These are phyloP conservation scores for Sinelater perroti DNA, from an alignment of 2,888 invertebrate species.

Conservation along the genomic window DNA sequence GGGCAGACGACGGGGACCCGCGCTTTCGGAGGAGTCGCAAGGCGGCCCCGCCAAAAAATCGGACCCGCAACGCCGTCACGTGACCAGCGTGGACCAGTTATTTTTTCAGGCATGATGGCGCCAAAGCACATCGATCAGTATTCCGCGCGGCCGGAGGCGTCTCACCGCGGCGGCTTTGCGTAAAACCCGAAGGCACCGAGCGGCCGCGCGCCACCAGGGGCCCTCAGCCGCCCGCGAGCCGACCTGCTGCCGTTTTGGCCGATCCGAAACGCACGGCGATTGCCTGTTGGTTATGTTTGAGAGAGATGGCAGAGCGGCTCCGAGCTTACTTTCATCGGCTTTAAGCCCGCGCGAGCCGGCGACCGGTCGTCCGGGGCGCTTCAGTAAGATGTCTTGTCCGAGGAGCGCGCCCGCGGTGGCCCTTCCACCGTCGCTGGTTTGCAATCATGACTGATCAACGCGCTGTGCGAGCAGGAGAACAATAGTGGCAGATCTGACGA, in stretches of 20 bases:
- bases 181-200: conserved; percentile 37
- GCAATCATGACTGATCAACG: too few relatives aligned
- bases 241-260: conserved; percentile 55
- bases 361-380: too few relatives aligned
- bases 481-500: conserved; percentile 61
- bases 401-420: too few relatives aligned
- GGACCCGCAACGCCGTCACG: conserved; percentile 61
- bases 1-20: too few relatives aligned
- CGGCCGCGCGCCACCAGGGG: background rate
- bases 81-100: conserved; percentile 62
- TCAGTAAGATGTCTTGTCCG: too few relatives aligned
- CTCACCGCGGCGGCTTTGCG: conserved; percentile 21
- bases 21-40: too few relatives aligned
- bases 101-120: conserved; percentile 67
- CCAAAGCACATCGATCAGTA: conserved; percentile 63
- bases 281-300: conserved; percentile 65
- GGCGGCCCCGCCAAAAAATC: conserved; percentile 51
- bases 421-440: too few relatives aligned
- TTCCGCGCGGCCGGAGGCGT: conserved; percentile 54
- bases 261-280: conserved; percentile 63
- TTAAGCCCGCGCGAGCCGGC: background rate
- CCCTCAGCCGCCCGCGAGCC: conserved; percentile 37
- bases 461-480: conserved; percentile 1
- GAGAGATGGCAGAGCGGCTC: conserved; percentile 51
- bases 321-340: conserved; percentile 20